Base-by-base conservation (phyloP, 2,797 vertebrate genomes). In the Hafferia zeledoni region DNA sequence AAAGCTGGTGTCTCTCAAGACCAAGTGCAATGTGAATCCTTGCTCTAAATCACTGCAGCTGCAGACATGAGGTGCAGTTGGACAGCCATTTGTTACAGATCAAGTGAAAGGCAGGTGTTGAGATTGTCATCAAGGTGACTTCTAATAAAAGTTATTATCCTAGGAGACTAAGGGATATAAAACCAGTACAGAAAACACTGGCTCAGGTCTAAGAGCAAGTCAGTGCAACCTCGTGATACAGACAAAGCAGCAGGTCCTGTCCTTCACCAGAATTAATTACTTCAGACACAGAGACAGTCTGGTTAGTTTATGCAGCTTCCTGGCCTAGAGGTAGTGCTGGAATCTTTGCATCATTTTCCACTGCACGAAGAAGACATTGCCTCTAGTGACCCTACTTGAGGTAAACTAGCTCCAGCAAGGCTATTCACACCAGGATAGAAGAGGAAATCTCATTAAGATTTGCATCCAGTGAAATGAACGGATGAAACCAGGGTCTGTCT, bases 241-340 rank as follows among this genome's bases (percentile, higher is more conserved):
- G 49, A 68, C 17, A 61, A 71, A 93, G 22, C 37, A 75, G 22
- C 4, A 2, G n/a, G 11, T 33, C 33, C 83, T 81, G 75, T 27
- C 46, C 35, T 90, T 81, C 87, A 65, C 65, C 89, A 95, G 49
- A 80, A 75, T 57, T 78, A 94, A 88, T 86, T 68, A 43, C 49
- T 94, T 91, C n/a, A 93, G 91, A 59, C 47, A 41, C 39, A 84
- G 71, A 64, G 27, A 56, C 22, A 81, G 41, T n/a, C 30, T 91
- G 75, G 76, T 88, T 55, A 33, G 13, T 59, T 95, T 85, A 83
- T 68, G 37, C 27, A 75, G 8, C 18, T 89, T 90, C 57, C 63
- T 89, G 78, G 55, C 56, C 68, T 80, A 43, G 82, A 89, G 23
- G 60, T 80, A 78, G 10, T 27, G 23, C 61, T 88, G 79, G 30